Percentiles rank a stretch among this genome's conserved stretches.
phyloP scores from a whole-genome alignment of 2,113 vertebrate species.

The Calidris pugnax region DNA sequence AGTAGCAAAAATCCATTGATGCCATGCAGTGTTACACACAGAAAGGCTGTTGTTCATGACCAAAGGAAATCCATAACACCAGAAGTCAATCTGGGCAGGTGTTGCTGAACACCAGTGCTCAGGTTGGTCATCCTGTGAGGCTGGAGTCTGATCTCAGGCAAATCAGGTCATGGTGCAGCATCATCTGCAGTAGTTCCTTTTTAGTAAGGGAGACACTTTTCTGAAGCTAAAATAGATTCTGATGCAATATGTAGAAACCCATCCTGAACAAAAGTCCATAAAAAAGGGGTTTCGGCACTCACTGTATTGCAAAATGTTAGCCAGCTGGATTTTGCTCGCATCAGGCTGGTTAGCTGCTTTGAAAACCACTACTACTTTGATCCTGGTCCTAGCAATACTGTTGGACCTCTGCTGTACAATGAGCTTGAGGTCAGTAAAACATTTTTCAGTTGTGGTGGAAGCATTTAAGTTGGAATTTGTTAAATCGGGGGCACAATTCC shows the following conservation, averaged over 20 bases:
- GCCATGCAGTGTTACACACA: not conserved
- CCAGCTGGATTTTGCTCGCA: conserved; percentile 29
- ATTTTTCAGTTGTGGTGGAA: conserved; percentile 32
- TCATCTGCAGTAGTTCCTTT: not conserved
- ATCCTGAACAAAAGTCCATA: not conserved
- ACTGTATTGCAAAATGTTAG: not conserved
- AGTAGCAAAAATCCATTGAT: not conserved
- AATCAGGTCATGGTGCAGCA: not conserved
- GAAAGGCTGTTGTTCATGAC: not conserved
- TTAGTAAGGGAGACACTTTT: not conserved
- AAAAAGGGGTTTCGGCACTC: not conserved
- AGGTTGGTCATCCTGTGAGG: not conserved
- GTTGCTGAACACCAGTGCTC: not conserved
- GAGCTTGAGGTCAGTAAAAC: not conserved
- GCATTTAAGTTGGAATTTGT: conserved; percentile 51
- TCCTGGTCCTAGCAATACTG: not conserved
- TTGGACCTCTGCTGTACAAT: conserved; percentile 11
- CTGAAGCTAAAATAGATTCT: not conserved
- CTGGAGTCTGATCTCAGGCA: not conserved
- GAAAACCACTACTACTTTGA: conserved; percentile 33
- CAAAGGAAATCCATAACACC: not conserved
- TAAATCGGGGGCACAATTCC: conserved; percentile 56
- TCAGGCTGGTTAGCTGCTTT: not conserved
- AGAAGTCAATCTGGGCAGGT: not conserved
- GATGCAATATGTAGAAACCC: not conserved